Evolutionary conservation across 1,140 invertebrate species (phyloP), one percentile per base, ranked within the genome.

Genomic region (Vanessa atalanta): DNA sequence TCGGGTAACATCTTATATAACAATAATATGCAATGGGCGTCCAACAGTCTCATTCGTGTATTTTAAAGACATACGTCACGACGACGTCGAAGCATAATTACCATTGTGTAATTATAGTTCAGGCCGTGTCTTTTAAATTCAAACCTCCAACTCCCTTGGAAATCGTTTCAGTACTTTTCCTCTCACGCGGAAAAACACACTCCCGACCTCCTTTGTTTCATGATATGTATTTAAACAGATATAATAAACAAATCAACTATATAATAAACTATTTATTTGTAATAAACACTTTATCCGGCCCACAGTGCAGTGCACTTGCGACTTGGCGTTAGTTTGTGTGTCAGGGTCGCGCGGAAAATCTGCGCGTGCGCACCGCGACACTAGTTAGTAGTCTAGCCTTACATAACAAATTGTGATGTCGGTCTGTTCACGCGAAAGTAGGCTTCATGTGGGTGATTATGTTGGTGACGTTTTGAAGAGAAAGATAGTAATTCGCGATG

Each of bases 341-440:
- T 75, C 73, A 75, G 61, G 73, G 73, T 51, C 73, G 69, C 37
- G 65, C 69, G 73, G 73, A 75, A 75, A 75, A 75, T 75, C 67
- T 65, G 67, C 68, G 68, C 73, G 57, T 14, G 26, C 63, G 51
- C 67, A 69, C 53, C n/a, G 23, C 53, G 65, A 53, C 65, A 68
- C 48, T 14, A 51, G 48, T 51, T 51, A 15, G 26, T 68, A 43
- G 37, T 43, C 67, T 70, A 70, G 53, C 55, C 55, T 60, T 60
- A 60, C 55, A 60, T 60, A 60, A 60, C 55, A n/a, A 60, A 60
- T 60, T 26, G 20, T 26, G 55, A 26, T 60, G 55, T 60, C 55
- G 55, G 23, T 60, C 55, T 60, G 55, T 60, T 11, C 23, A n/a
- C 20, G 23, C 55, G 61, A 64, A 64, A 64, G 31, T 64, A 64